Conservation (phyloP, 2,888 invertebrate species). For the Parascotia fuliginaria region DNA sequence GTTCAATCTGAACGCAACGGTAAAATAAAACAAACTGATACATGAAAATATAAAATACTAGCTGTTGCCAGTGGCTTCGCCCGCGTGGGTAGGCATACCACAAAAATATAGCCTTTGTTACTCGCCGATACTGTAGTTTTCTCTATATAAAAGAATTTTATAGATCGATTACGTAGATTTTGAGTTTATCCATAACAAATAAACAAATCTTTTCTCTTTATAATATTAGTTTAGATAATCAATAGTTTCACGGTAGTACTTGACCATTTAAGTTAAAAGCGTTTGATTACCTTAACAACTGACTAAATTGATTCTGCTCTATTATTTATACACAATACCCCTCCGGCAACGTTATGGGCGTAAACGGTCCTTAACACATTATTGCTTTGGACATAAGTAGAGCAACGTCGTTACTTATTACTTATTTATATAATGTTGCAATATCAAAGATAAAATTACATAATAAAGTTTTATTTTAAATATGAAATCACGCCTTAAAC, state of each 20-base stretch:
- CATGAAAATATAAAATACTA: no score
- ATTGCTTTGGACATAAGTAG: conserved; percentile 11
- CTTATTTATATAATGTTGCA: conserved; percentile 1
- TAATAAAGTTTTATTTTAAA: background rate
- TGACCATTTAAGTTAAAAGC: background rate
- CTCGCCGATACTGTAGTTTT: no score
- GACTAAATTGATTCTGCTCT: background rate
- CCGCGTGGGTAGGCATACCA: no score
- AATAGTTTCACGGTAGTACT: background rate
- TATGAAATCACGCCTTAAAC: no score
- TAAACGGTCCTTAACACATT: conserved; percentile 2
- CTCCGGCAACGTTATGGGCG: background rate
- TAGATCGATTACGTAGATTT: no score
- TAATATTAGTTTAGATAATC: no score
- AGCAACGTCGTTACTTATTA: conserved; percentile 1
- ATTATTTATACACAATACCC: background rate
- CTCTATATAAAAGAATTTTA: no score
- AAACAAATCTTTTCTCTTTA: no score
- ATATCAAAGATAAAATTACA: background rate
- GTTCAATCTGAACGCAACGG: no score
- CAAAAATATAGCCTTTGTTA: no score
- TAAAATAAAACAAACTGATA: no score
- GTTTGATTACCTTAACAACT: background rate
- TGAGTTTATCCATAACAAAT: background rate
- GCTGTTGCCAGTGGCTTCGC: no score